Conservation (phyloP, 1,140 invertebrate species). For the Micrasema minimum region DNA sequence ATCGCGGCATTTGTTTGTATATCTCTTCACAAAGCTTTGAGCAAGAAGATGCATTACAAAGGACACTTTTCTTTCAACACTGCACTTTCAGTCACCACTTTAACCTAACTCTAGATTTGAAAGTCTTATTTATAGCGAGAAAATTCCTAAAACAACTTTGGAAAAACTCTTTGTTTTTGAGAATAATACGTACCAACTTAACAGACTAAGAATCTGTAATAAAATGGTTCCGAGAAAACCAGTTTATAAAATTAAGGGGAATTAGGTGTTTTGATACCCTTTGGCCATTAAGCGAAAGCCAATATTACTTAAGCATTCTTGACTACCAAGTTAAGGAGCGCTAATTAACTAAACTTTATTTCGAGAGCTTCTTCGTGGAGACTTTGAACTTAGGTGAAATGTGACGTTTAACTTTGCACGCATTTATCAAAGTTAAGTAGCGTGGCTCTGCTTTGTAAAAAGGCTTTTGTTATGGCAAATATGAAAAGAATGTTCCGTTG, state of each 20-base stretch:
- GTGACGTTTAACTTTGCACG: conserved; percentile 26
- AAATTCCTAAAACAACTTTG: background rate
- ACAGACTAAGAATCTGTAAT: too few relatives aligned
- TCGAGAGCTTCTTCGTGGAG: conserved; percentile 4
- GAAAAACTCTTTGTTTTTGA: background rate
- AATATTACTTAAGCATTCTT: conserved; percentile 23
- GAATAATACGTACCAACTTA: too few relatives aligned
- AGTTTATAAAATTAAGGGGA: too few relatives aligned
- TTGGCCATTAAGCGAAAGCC: conserved; percentile 3
- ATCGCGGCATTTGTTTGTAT: background rate
- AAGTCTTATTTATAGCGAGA: conserved; percentile 5
- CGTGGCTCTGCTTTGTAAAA: conserved; percentile 1
- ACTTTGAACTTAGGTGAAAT: conserved; percentile 18
- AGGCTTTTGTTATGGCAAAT: too few relatives aligned
- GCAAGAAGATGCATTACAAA: conserved; percentile 28
- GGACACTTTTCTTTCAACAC: conserved; percentile 19
- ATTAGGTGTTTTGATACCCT: too few relatives aligned
- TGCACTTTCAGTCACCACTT: conserved; percentile 15
- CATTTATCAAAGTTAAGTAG: conserved; percentile 29
- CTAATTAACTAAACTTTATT: conserved; percentile 30
- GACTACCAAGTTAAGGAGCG: background rate
- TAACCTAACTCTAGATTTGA: conserved; percentile 2
- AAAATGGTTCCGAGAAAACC: too few relatives aligned
- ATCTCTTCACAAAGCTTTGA: conserved; percentile 22
- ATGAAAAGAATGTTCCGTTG: too few relatives aligned